Base-by-base conservation (phyloP, 2,113 vertebrate genomes). In the Notarius quadriscutis region DNA sequence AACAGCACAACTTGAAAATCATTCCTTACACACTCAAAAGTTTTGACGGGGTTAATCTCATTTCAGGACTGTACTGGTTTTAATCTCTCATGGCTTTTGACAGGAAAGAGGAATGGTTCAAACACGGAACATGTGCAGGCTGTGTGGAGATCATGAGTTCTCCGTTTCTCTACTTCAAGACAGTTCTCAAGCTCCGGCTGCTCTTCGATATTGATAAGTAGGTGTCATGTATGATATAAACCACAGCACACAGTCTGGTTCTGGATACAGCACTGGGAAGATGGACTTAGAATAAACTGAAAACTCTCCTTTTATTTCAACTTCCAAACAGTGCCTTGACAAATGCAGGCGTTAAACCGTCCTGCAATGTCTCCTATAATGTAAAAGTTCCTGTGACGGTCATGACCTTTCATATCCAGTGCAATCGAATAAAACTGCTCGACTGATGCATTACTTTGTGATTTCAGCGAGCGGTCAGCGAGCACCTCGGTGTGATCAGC, bases 101-200 rank as follows among this genome's bases (percentile, higher is more conserved):
- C 89, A 95, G 95, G 95, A 91, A 3, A 2, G 86, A 93, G 0
- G 94, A 96, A 84, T 96, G 95, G 95, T 15, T 80, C 7, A 95
- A 95, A 88, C 95, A 96, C 0, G 95, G 95, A 0, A 87, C 82
- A 0, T 94, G 94, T 72, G 95, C 94, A 0, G 94, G 91, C 0
- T 96, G 95, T 50, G 93, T 93, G 0, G 95, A 95, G 62, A 94
- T 91, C 18, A 84, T 95, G 84, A 94, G 95, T 83, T 95, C 94
- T 34, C 94, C 95, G 0, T 65, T 90, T 0, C 89, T 78, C 62
- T 96, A 94, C 85, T 95, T 95, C 81, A 90, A 92, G 84, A 86
- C 87, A 9, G 90, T 91, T 30, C 92, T 96, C 25, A 93, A 94
- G 82, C 94, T 95, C 0, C 86, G 91, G 22, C 22, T 41, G 20